These are phyloP conservation scores for Bombus waltoni DNA, from an alignment of 1,140 invertebrate species.

Conservation along the genomic window DNA sequence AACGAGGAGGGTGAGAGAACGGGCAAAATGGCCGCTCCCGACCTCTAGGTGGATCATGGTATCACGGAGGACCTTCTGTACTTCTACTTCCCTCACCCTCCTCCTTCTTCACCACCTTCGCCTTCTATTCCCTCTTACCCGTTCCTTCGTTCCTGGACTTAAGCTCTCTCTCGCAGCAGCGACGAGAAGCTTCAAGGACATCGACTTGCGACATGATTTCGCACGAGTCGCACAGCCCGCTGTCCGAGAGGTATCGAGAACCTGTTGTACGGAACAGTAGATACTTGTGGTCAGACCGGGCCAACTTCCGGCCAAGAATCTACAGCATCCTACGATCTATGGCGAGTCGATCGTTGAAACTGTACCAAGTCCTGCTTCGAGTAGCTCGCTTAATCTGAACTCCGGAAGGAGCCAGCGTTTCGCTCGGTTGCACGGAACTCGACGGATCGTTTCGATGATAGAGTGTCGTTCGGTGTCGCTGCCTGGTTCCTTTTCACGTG, in stretches of 20 bases:
- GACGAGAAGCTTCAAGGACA: conserved; percentile 58
- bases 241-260: conserved; percentile 44
- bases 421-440: conserved; percentile 23
- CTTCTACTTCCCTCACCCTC: conserved; percentile 27
- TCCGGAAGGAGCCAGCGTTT: neutral
- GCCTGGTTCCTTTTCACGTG: conserved; percentile 1
- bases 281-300: conserved; percentile 38
- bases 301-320: conserved; percentile 60
- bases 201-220: conserved; percentile 37
- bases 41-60: conserved; percentile 74
- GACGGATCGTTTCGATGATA: neutral
- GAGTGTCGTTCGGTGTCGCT: neutral
- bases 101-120: neutral
- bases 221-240: neutral
- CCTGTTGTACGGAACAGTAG: conserved; percentile 42
- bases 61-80: conserved; percentile 71
- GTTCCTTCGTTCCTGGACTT: conserved; percentile 22
- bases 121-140: neutral
- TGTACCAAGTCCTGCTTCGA: neutral
- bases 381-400: conserved; percentile 13
- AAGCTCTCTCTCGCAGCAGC: neutral
- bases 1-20: conserved; percentile 41
- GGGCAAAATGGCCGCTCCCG: conserved; percentile 78
- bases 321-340: neutral
- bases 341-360: conserved; percentile 8